Base-by-base conservation (phyloP, 2,888 invertebrate genomes). In the Xanthorhoe spadicearia region DNA sequence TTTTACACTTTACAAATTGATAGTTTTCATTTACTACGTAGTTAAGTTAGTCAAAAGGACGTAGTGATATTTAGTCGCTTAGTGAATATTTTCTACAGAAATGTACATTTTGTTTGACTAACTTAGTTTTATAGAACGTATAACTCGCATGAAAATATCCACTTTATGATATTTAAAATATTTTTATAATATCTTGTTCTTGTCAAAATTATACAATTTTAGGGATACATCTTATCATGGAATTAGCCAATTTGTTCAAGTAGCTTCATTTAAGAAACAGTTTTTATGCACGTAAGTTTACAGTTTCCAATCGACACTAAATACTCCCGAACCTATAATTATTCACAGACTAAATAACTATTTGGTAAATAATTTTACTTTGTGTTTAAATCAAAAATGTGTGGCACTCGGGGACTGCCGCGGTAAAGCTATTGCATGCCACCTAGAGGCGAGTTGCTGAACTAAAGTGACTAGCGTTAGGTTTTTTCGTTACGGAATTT, bases 261-360 rank as follows among this genome's bases (percentile, higher is more conserved):
- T 35, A 4, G 49, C 55, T 53, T 35, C 9, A n/a, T 48, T 54
- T 17, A 8, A 9, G 23, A 10, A 53, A 64, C 61, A 70, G 57
- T 74, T 73, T 74, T 68, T 65, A 68, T 74, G 73, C 77, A 78
- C 71, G 67, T 76, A 61, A 77, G 70, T 53, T 68, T 59, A 73
- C 61, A 72, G 70, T 64, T 61, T 59, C 54, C 71, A 71, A 75
- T 74, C 71, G 71, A 71, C 59, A 77, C 68, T 64, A 58, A 68
- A 66, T 65, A 70, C 53, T 73, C 64, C 66, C 51, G 75, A 77
- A 69, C 70, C 70, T 60, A 68, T 74, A 32, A 32, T 60, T 5
- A 49, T 28, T 23, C 57, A 64, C 60, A 61, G 48, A 50, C 35
- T 61, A 54, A 58, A 55, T 53, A 64, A 61, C 63, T 19, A 13